Base-by-base conservation (phyloP, 1,140 invertebrate genomes). In the Cotesia typhae region DNA sequence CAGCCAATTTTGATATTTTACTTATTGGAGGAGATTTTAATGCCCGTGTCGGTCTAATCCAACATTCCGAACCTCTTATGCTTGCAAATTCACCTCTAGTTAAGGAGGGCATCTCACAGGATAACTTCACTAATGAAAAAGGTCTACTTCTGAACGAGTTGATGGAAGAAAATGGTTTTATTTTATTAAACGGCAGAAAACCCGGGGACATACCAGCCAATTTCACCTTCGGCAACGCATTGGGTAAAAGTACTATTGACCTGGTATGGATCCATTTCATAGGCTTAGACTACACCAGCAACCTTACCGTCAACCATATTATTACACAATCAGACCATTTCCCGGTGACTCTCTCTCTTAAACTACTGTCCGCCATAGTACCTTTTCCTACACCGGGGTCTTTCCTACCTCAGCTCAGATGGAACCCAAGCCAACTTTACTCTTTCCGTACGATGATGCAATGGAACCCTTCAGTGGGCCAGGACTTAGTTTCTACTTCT, bases 301-400 rank as follows among this genome's bases (percentile, higher is more conserved):
- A 51, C 35, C 14, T 67, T 28, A 52, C 28, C 37, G 52, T 67
- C 51, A 52, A 52, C 5, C 47, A 67, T 51, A 10, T 47, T 20
- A n/a, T 52, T 14, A n/a, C 65, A 14, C 35, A 35, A n/a, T 67
- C 65, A 20, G 65, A 67, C 47, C 65, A 67, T 28, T 67, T 67
- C 1, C 65, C 65, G 38, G 47, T 67, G 10, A 6, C 14, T 14
- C 14, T 17, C 20, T 37, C 38, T 7, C 12, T 67, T 52, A 67
- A 17, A n/a, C 10, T 28, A 37, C 4, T 47, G 9, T 41, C 47
- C 10, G 20, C 47, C 47, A 35, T 53, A 52, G 14, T 41, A 3
- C 9, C 38, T 41, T 9, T 41, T 41, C 3, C 38, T 41, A 41
- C 3, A 41, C 38, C 38, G 1, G 38, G 3, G 38, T 41, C 38